Evolutionary conservation across 2,888 invertebrate species (phyloP), one percentile per base, ranked within the genome.

Genomic region (Ditula angustiorana): DNA sequence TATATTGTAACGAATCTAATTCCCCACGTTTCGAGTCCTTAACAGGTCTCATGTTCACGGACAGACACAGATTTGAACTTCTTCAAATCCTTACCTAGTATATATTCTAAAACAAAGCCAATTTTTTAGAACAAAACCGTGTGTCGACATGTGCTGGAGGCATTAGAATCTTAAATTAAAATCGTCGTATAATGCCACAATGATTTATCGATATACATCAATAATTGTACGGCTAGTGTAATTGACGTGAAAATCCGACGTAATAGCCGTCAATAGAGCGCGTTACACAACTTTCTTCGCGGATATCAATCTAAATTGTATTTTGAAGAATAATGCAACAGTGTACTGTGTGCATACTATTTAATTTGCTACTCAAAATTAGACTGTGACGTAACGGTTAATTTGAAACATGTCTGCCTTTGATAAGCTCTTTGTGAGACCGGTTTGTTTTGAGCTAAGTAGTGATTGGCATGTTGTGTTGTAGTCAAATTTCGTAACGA

Each of bases 201-300:
- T 71, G 67, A 71, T 66, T 63, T 67, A 66, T 58, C 60, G 68
- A 68, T 65, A 67, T 57, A 57, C 60, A 69, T 71, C 68, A 66
- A 67, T 71, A 70, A 71, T 70, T 68, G 66, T 65, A 68, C 52
- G 60, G 66, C 57, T 60, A 28, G 64, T 47, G 61, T 65, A 67
- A 69, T 67, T 66, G 65, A 62, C 65, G 66, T 59, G 65, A 71
- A 71, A 71, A 66, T 67, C 61, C 66, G 57, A 68, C 66, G 60
- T 68, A 68, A 71, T 70, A 70, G 71, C 63, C 60, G 49, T 50
- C 64, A 66, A 67, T 69, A 53, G 58, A 63, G 50, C 44, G 37
- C 58, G 53, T 64, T 64, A 59, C 64, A 64, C 58, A 64, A 64
- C 64, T 64, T 59, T 64, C 59, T 59, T 64, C 64, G 64, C 58